phyloP scores from a whole-genome alignment of 30 jellyfish, hydroid and myxozoan species.

The Cassiopea xamachana region DNA sequence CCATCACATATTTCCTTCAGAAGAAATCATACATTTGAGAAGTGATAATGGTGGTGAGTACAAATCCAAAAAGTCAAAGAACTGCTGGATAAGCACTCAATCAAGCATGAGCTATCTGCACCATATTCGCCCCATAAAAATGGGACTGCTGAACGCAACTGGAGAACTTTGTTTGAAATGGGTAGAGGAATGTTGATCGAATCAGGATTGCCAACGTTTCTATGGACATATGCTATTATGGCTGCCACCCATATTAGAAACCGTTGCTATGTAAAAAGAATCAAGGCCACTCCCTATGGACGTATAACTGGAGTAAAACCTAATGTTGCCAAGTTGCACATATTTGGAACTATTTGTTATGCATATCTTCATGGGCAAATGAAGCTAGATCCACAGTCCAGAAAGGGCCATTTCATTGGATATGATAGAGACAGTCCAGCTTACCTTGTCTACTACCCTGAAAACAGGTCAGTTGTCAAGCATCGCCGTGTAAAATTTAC shows the following conservation, averaged over 20 bases:
- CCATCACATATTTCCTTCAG: conserved; percentile 61
- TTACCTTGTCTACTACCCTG: conserved; percentile 54
- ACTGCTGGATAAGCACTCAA: conserved; percentile 15
- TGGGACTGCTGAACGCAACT: conserved; percentile 49
- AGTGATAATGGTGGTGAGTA: conserved; percentile 63
- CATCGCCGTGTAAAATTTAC: not conserved
- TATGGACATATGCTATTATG: conserved; percentile 46
- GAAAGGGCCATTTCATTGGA: conserved; percentile 62
- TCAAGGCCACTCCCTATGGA: conserved; percentile 65
- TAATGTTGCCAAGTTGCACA: conserved; percentile 30
- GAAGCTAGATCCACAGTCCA: conserved; percentile 43
- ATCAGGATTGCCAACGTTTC: conserved; percentile 38
- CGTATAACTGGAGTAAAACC: conserved; percentile 68
- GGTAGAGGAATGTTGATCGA: not conserved
- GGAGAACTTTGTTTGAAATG: not conserved
- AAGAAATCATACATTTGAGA: conserved; percentile 51
- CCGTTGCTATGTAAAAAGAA: conserved; percentile 45
- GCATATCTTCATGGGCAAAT: conserved; percentile 30
- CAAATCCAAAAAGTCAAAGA: conserved; percentile 27
- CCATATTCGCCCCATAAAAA: conserved; percentile 54
- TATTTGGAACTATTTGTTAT: conserved; percentile 62
- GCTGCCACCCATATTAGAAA: conserved; percentile 7
- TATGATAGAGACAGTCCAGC: conserved; percentile 76
- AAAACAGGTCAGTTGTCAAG: not conserved
- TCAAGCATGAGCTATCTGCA: conserved; percentile 44